phyloP scores from a whole-genome alignment of 1,140 invertebrate species.

The Pogonomyrmex californicus region DNA sequence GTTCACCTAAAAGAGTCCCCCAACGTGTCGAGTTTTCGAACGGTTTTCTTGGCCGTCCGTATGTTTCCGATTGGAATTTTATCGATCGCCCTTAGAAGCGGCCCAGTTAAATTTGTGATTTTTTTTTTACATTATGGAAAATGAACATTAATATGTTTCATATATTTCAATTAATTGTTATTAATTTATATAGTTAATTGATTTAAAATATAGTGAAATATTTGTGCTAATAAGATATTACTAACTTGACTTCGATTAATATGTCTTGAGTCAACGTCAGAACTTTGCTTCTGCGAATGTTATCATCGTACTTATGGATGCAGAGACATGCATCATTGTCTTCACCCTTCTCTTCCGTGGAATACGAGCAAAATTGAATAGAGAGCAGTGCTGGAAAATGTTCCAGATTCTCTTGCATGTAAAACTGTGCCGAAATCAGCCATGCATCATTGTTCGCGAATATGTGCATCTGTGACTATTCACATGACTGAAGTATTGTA shows the following conservation, averaged over 20 bases:
- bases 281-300: neutral
- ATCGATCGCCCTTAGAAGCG: neutral
- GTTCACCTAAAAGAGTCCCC: conserved; percentile 55
- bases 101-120: neutral
- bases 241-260: neutral
- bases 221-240: neutral
- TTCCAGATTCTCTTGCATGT: conserved; percentile 36
- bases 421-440: conserved; percentile 34
- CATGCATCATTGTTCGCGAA: conserved; percentile 36
- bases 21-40: conserved; percentile 21
- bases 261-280: neutral
- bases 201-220: neutral
- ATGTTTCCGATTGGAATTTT: conserved; percentile 8
- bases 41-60: conserved; percentile 26
- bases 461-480: neutral
- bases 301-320: neutral
- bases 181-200: neutral
- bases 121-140: neutral
- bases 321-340: conserved; percentile 7
- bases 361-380: conserved; percentile 33
- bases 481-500: neutral
- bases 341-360: neutral
- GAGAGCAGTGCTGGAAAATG: neutral
- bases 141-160: neutral
- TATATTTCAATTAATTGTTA: conserved; percentile 32